Percentiles rank a stretch among this genome's conserved stretches.
Conservation (phyloP, 2,797 vertebrate genomes). For the Morelia viridis region DNA sequence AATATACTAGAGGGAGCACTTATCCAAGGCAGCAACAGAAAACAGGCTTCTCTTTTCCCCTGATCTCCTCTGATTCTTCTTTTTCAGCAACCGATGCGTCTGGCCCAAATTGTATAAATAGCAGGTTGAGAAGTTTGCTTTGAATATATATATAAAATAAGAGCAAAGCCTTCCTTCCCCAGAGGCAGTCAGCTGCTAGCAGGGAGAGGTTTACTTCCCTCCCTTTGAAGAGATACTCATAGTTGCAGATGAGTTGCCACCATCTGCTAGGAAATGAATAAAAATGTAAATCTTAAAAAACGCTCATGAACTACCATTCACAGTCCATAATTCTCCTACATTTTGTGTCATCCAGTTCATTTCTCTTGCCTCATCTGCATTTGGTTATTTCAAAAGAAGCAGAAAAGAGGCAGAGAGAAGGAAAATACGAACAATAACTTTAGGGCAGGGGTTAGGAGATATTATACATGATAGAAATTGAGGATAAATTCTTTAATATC, state of each 20-base stretch:
- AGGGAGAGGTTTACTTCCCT: slow-evolving; percentile 13
- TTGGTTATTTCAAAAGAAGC: slow-evolving; percentile 33
- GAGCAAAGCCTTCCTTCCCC: background rate
- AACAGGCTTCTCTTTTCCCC: background rate
- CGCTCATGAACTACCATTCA: slow-evolving; percentile 34
- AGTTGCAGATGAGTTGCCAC: slow-evolving; percentile 46
- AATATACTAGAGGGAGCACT: slow-evolving; percentile 16
- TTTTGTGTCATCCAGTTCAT: slow-evolving; percentile 34
- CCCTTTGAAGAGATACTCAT: slow-evolving; percentile 29
- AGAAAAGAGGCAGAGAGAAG: background rate
- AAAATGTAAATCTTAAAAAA: slow-evolving; percentile 61
- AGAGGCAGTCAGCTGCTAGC: slow-evolving; percentile 21
- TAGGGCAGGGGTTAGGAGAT: slow-evolving; percentile 5
- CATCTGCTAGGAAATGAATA: slow-evolving; percentile 55
- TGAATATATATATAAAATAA: background rate
- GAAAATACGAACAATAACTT: slow-evolving; percentile 14
- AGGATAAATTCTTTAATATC: background rate
- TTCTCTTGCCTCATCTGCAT: slow-evolving; percentile 21
- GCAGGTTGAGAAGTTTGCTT: slow-evolving; percentile 35
- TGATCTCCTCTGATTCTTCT: slow-evolving; percentile 20
- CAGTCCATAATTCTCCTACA: slow-evolving; percentile 38
- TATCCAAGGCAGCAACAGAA: background rate
- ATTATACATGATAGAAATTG: slow-evolving; percentile 9
- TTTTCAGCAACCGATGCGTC: background rate
- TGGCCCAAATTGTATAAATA: slow-evolving; percentile 36